A percentile compares a stretch with the other conserved stretches of the same genome.
Evolutionary conservation across 2,888 invertebrate genomes (phyloP).

Genomic region (Orthonevra nobilis): DNA sequence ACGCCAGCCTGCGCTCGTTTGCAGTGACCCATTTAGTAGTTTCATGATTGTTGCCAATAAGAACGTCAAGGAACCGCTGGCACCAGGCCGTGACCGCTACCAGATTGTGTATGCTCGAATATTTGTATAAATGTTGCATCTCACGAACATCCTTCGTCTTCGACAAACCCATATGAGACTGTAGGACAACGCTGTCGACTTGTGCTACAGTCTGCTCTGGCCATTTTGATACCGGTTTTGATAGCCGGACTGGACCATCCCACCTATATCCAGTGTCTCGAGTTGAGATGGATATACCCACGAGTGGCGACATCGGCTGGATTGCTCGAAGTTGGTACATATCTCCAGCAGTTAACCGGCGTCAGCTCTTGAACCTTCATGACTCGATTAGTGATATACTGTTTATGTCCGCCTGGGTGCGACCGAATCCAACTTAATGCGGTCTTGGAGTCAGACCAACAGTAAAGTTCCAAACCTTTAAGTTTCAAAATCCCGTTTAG

Average conservation of each 20-base stretch:
- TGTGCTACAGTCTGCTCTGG: neutral
- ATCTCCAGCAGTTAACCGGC: conserved; percentile 15
- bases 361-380: conserved; percentile 16
- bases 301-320: conserved; percentile 21
- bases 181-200: neutral
- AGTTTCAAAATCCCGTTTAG: neutral
- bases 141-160: neutral
- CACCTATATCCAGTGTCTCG: neutral
- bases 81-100: conserved; percentile 10
- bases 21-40: conserved; percentile 11
- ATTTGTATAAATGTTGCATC: conserved; percentile 20
- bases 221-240: conserved; percentile 12
- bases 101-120: conserved; percentile 17
- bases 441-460: conserved; percentile 41
- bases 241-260: too few species aligned
- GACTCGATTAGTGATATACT: conserved; percentile 29
- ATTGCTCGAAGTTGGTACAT: conserved; percentile 17
- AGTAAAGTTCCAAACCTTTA: neutral
- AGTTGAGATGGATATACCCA: conserved; percentile 28
- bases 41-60: neutral
- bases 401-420: conserved; percentile 42
- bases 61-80: neutral
- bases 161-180: neutral
- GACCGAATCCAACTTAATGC: conserved; percentile 38
- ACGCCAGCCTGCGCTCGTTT: neutral